Conservation (phyloP, 2,797 vertebrate species). For the Darevskia mixta region DNA sequence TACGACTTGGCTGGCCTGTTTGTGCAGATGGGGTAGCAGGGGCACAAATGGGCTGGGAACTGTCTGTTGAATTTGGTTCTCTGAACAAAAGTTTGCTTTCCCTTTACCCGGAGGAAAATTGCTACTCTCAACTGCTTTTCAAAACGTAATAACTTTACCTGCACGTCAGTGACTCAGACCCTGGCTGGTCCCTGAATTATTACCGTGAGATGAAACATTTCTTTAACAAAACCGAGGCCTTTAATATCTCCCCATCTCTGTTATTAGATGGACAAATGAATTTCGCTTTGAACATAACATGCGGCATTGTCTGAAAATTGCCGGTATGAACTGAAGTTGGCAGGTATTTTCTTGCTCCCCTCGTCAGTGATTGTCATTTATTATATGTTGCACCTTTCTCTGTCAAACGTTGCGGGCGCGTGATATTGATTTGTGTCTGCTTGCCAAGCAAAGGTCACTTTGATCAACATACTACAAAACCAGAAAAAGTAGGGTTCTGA, state of each 20-base stretch:
- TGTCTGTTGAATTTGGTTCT: slow-evolving; percentile 48
- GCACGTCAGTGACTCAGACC: slow-evolving; percentile 79
- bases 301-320: slow-evolving; percentile 88
- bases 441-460: slow-evolving; percentile 91
- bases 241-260: slow-evolving; percentile 89
- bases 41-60: not conserved
- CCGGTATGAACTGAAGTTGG: slow-evolving; percentile 88
- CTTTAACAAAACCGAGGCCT: slow-evolving; percentile 85
- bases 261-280: slow-evolving; percentile 88
- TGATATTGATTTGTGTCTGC: slow-evolving; percentile 91
- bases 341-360: slow-evolving; percentile 85
- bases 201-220: slow-evolving; percentile 86
- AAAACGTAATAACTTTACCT: slow-evolving; percentile 87
- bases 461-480: slow-evolving; percentile 87
- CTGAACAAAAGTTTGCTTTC: slow-evolving; percentile 25
- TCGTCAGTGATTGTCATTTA: slow-evolving; percentile 88
- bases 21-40: slow-evolving; percentile 16
- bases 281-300: slow-evolving; percentile 89
- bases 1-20: not conserved
- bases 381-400: slow-evolving; percentile 90
- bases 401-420: slow-evolving; percentile 85
- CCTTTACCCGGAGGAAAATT: slow-evolving; percentile 48
- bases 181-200: slow-evolving; percentile 81
- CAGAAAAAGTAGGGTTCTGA: slow-evolving; percentile 85
- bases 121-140: slow-evolving; percentile 82